Base-by-base conservation (phyloP, 2,888 invertebrate genomes). In the Lasioglossum oenotherae region DNA sequence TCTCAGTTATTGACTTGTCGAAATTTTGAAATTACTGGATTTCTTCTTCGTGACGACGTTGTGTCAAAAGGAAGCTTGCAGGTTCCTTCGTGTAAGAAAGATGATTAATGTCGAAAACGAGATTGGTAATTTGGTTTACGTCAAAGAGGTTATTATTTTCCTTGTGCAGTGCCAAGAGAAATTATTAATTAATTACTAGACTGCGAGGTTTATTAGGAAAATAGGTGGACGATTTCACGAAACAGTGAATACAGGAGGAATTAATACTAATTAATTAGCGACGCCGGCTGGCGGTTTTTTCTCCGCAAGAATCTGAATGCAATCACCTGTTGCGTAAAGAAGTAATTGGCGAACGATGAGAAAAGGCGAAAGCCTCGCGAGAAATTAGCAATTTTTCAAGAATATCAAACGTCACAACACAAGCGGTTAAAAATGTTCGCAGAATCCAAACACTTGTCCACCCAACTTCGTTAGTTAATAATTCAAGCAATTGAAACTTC, bases 251-350 rank as follows among this genome's bases (percentile, higher is more conserved):
- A 19, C 46, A 16, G 23, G 1, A 2, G 8, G n/a, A 31, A 49
- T 41, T 64, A 10, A 44, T 35, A 6, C 27, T 23, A 72, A 46
- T 35, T 72, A 75, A 44, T 64, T 72, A 38, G 6, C 44, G 19
- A 35, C 8, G 27, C 16, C 44, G 53, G 60, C n/a, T 19, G 64
- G 6, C 1, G 44, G 44, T 69, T 76, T 74, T 87, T 82, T 71
- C 80, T 73, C 77, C 73, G 46, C 23, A 74, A 74, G 41, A 27
- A 27, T 74, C 23, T 23, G 73, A 82, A 79, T 74, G 80, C 79
- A 75, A 81, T 91, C 89, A 91, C 91, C 91, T 91, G 90, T 91
- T 92, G 88, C 86, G 53, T 16, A 73, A 73, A 73, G 38, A 46
- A 31, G 64, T 44, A 44, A 76, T 14, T 46, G 12, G 31, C 23